phyloP scores from a whole-genome alignment of 2,888 invertebrate genomes.

The Tipula vernalis region DNA sequence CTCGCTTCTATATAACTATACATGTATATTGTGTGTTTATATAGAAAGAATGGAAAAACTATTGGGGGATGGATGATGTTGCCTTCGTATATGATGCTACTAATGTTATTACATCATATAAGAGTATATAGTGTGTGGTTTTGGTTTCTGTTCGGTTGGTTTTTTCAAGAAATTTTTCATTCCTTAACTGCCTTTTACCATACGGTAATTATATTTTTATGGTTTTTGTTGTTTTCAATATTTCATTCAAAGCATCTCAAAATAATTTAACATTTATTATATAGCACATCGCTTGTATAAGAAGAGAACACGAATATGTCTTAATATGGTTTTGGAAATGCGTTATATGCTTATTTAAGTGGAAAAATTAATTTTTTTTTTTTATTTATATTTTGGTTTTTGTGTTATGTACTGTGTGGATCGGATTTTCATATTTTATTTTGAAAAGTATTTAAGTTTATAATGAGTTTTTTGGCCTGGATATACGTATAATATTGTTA shows the following conservation, averaged over 20 bases:
- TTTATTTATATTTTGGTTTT: neutral
- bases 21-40: neutral
- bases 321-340: neutral
- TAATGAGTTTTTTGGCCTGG: neutral
- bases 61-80: neutral
- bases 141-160: neutral
- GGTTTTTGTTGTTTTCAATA: neutral
- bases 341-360: neutral
- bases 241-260: neutral
- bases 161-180: neutral
- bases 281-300: too few species aligned
- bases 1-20: neutral
- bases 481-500: neutral
- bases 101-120: neutral
- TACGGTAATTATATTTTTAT: neutral
- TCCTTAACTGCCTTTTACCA: neutral
- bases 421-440: neutral
- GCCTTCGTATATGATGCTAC: neutral
- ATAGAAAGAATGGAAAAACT: neutral
- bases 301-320: neutral
- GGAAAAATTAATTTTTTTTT: neutral
- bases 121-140: neutral
- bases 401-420: neutral
- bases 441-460: neutral
- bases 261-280: neutral